Evolutionary conservation across 1,140 invertebrate species (phyloP).

Genomic region (Matsumurasca onukii): DNA sequence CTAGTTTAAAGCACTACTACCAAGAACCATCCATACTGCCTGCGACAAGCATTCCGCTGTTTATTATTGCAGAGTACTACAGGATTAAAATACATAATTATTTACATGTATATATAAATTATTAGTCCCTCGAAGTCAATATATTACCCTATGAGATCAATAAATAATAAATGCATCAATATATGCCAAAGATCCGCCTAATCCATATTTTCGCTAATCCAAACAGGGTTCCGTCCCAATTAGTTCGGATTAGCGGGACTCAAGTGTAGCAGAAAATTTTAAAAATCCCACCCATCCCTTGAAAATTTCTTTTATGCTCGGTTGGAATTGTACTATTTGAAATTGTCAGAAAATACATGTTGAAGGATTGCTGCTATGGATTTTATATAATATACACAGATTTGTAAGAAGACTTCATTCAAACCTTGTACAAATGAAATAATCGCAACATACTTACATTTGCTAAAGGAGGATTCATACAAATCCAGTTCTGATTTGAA

Average conservation of each 20-base stretch:
- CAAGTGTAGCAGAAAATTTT: too few species aligned
- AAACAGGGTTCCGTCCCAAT: too few species aligned
- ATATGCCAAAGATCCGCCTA: too few species aligned
- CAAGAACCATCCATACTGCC: not conserved
- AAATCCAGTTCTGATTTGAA: not conserved
- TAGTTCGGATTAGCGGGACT: too few species aligned
- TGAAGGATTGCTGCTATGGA: not conserved
- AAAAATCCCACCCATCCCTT: too few species aligned
- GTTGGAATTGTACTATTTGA: too few species aligned
- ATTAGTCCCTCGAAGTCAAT: not conserved
- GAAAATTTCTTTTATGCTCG: too few species aligned
- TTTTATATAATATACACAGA: not conserved
- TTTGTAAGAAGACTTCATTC: not conserved
- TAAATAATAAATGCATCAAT: too few species aligned
- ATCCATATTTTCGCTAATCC: too few species aligned
- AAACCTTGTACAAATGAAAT: not conserved
- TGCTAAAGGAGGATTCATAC: not conserved
- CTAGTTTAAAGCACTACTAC: not conserved
- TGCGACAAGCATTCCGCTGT: not conserved
- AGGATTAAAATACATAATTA: too few species aligned
- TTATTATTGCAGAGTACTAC: too few species aligned
- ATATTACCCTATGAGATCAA: not conserved
- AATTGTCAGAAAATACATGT: too few species aligned
- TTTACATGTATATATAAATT: not conserved
- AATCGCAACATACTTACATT: not conserved